These are phyloP conservation scores for Laspeyria flexula DNA, from an alignment of 2,888 invertebrate species.

Conservation along the genomic window DNA sequence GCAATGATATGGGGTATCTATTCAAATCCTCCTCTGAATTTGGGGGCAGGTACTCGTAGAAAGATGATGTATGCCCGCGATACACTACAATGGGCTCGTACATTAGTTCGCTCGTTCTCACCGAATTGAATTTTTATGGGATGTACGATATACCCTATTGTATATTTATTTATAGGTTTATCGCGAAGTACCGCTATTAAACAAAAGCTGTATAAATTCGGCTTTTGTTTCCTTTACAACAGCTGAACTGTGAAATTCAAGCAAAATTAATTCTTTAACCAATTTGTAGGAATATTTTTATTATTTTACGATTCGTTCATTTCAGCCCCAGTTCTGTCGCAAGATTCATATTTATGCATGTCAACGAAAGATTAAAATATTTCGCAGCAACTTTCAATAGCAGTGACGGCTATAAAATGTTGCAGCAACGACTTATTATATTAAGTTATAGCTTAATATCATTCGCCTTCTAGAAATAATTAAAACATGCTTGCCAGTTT, in stretches of 20 bases:
- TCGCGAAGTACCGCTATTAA: not conserved
- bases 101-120: slow-evolving; percentile 48
- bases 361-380: not conserved
- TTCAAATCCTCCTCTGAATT: slow-evolving; percentile 74
- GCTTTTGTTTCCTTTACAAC: not conserved
- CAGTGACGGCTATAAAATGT: not conserved
- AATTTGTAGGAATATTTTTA: not conserved
- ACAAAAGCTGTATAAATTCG: not conserved
- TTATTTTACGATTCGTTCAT: not conserved
- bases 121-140: slow-evolving; percentile 56
- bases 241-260: not conserved
- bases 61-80: slow-evolving; percentile 69
- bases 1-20: slow-evolving; percentile 81
- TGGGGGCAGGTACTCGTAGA: slow-evolving; percentile 62
- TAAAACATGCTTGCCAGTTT: slow-evolving; percentile 17
- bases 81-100: slow-evolving; percentile 60
- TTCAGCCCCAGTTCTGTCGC: not conserved
- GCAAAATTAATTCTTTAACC: not conserved
- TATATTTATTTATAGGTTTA: slow-evolving; percentile 18
- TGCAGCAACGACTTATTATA: slow-evolving; percentile 5
- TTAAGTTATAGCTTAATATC: slow-evolving; percentile 24
- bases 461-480: slow-evolving; percentile 23
- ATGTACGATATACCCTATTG: slow-evolving; percentile 27
- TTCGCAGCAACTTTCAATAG: not conserved
- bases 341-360: not conserved